Conservation (phyloP, 2,888 invertebrate genomes). For the Nomada hirtipes region DNA sequence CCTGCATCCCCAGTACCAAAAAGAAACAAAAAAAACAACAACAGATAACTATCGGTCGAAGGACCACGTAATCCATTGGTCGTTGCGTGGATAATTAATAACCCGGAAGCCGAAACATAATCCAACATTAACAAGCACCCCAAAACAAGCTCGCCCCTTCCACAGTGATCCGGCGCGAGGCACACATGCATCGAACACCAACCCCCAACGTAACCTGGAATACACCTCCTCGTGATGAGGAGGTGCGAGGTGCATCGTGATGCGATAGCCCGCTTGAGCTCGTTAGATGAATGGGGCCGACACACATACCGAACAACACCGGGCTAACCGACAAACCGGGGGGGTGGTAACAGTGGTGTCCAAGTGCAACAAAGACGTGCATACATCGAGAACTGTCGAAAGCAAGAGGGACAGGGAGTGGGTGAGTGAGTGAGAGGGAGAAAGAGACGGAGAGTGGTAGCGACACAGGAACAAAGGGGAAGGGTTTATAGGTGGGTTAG, state of each 20-base stretch:
- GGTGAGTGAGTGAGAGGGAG: not conserved
- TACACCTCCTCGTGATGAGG: constrained; percentile 62
- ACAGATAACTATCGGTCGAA: not conserved
- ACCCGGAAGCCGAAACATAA: constrained; percentile 60
- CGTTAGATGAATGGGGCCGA: constrained; percentile 82
- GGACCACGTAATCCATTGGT: constrained; percentile 29
- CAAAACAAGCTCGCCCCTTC: constrained; percentile 13
- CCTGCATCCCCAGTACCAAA: not conserved
- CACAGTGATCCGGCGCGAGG: not conserved
- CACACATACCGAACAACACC: constrained; percentile 62
- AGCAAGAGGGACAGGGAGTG: constrained; percentile 6
- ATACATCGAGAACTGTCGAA: constrained; percentile 21
- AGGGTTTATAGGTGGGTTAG: constrained; percentile 45
- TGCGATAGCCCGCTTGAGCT: constrained; percentile 74
- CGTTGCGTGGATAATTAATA: constrained; percentile 58
- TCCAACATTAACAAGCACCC: constrained; percentile 58
- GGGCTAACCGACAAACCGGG: constrained; percentile 33
- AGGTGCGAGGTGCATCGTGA: constrained; percentile 64
- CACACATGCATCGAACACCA: not conserved
- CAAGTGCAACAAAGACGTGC: constrained; percentile 4
- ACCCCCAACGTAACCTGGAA: constrained; percentile 45
- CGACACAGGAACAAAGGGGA: constrained; percentile 27
- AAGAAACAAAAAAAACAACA: not conserved
- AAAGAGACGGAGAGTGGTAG: not conserved
- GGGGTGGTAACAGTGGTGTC: constrained; percentile 18